Conservation (phyloP, 2,113 vertebrate genomes). For the Gobiocypris rarus region DNA sequence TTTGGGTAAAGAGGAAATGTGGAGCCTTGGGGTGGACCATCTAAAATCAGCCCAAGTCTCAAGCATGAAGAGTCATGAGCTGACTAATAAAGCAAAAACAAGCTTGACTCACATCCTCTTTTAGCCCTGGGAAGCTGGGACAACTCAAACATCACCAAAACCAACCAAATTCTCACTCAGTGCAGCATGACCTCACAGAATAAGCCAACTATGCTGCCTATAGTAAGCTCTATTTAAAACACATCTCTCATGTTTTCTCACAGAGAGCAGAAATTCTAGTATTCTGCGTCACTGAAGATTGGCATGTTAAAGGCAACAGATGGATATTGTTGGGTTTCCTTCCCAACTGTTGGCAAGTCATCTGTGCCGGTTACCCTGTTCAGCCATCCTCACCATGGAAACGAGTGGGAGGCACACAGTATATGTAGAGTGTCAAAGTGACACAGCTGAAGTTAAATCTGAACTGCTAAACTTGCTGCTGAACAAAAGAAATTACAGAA, state of each 20-base stretch:
- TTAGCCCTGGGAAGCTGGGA: neutral
- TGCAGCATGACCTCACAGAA: neutral
- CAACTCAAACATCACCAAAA: neutral
- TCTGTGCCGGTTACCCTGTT: constrained; percentile 39
- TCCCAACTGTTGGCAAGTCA: constrained; percentile 35
- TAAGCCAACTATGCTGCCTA: neutral
- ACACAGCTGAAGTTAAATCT: constrained; percentile 7
- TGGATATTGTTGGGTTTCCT: constrained; percentile 40
- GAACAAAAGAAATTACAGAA: neutral
- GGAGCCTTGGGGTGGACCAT: neutral
- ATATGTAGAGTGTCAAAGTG: constrained; percentile 26
- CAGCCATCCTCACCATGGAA: constrained; percentile 24
- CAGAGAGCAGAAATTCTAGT: neutral
- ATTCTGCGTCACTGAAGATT: constrained; percentile 30
- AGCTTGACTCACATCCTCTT: constrained; percentile 26
- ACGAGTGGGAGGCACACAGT: constrained; percentile 24
- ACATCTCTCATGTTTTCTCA: neutral
- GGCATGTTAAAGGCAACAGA: constrained; percentile 43
- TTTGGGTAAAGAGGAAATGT: neutral
- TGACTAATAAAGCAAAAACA: constrained; percentile 32
- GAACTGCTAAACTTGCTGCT: neutral
- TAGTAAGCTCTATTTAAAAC: neutral
- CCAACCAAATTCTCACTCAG: neutral
- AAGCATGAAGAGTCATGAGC: neutral
- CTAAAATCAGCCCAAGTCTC: constrained; percentile 5